These are phyloP conservation scores for Mormyrus iriodes DNA, from an alignment of 2,113 vertebrate genomes.

Conservation along the genomic window DNA sequence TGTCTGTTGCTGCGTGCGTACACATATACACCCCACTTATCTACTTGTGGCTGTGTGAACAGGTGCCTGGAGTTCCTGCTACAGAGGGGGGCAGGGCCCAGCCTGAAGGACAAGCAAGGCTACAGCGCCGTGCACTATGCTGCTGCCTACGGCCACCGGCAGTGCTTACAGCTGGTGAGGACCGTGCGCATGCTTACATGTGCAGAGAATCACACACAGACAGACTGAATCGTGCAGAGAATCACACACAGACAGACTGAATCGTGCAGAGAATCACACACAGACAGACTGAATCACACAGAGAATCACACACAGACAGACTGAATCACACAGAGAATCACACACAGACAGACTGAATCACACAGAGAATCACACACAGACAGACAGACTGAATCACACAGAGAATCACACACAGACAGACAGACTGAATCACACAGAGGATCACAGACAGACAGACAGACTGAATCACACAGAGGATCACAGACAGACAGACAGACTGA, in stretches of 20 bases:
- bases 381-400: neutral
- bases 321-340: neutral
- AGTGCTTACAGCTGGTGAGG: constrained; percentile 87
- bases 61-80: constrained; percentile 94
- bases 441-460: neutral
- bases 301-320: constrained; percentile 7
- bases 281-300: neutral
- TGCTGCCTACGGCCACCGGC: constrained; percentile 89
- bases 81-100: constrained; percentile 78
- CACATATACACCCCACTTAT: neutral
- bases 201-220: neutral
- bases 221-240: neutral
- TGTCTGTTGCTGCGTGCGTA: neutral
- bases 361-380: neutral
- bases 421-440: neutral
- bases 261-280: neutral
- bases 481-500: neutral
- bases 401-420: no score
- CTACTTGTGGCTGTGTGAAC: constrained; percentile 26
- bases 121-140: constrained; percentile 92
- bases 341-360: neutral
- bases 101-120: constrained; percentile 84
- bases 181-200: neutral
- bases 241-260: neutral
- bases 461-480: neutral